A percentile compares a stretch with the other conserved stretches of the same genome.
Conservation (phyloP, 2,113 vertebrate species). For the Phalacrocorax brasilianus region DNA sequence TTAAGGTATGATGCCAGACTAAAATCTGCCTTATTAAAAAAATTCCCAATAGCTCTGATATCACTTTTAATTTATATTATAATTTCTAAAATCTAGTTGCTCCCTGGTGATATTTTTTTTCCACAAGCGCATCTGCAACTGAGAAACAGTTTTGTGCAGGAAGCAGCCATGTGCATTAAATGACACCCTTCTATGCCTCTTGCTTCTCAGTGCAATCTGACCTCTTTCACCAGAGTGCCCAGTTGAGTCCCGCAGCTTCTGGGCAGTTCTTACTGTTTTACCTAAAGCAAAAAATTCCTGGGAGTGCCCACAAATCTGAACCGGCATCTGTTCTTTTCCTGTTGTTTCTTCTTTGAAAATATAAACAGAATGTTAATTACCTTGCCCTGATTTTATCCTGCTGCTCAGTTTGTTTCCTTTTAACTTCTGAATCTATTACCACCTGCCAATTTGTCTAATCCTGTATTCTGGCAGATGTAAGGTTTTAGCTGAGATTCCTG, state of each 20-base stretch:
- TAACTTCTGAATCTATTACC: conserved; percentile 64
- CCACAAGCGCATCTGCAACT: conserved; percentile 4
- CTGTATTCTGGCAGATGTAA: conserved; percentile 45
- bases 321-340: conserved; percentile 52
- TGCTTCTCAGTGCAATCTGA: not conserved
- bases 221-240: not conserved
- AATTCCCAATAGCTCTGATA: conserved; percentile 52
- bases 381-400: conserved; percentile 58
- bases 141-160: not conserved
- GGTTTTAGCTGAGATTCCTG: conserved; percentile 30
- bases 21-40: conserved; percentile 57
- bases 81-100: conserved; percentile 47
- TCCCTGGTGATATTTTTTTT: not conserved
- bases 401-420: conserved; percentile 63
- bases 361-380: conserved; percentile 68
- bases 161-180: not conserved
- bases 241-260: not conserved
- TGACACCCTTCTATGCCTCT: not conserved
- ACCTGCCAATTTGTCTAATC: conserved; percentile 65
- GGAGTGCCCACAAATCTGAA: conserved; percentile 45
- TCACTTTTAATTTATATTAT: conserved; percentile 68
- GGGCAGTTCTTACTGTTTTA: conserved; percentile 10
- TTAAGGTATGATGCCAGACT: conserved; percentile 33
- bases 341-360: conserved; percentile 65
- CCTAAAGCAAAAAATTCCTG: conserved; percentile 59